These are phyloP conservation scores for Stigmatopora argus DNA, from an alignment of 2,113 vertebrate species.

Conservation along the genomic window DNA sequence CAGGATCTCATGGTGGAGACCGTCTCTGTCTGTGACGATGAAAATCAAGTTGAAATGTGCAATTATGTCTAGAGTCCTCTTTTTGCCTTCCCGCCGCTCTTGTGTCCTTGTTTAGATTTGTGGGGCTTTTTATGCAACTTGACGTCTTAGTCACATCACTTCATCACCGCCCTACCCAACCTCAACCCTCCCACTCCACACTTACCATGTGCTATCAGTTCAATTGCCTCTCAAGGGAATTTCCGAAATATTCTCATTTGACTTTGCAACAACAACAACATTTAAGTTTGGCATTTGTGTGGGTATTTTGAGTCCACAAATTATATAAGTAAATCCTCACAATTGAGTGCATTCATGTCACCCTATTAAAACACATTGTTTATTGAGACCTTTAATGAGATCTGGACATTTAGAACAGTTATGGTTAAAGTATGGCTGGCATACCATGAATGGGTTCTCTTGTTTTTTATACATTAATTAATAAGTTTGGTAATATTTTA, in stretches of 20 bases:
- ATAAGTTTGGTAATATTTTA: too few species aligned
- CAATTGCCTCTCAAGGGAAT: conserved; percentile 34
- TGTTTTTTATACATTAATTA: too few species aligned
- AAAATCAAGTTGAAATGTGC: conserved; percentile 10
- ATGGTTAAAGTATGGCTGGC: too few species aligned
- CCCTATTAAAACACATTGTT: too few species aligned
- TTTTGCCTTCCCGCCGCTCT: conserved; percentile 17
- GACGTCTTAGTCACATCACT: conserved; percentile 59
- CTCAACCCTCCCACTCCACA: conserved; percentile 50
- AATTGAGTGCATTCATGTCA: too few species aligned
- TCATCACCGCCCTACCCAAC: conserved; percentile 42
- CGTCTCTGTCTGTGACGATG: conserved; percentile 8
- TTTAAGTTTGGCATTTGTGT: conserved; percentile 1
- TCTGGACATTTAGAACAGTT: too few species aligned
- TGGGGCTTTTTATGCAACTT: conserved; percentile 57
- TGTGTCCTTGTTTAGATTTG: conserved; percentile 31
- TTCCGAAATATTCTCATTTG: conserved; percentile 58
- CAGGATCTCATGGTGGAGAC: conserved; percentile 62
- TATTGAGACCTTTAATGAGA: too few species aligned
- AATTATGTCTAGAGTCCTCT: conserved; percentile 28
- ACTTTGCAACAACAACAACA: conserved; percentile 12
- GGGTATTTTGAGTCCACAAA: too few species aligned
- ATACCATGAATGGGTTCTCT: too few species aligned
- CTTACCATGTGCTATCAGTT: conserved; percentile 21
- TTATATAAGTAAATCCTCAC: too few species aligned